Percentiles rank a stretch among this genome's conserved stretches.
Evolutionary conservation across 2,888 invertebrate species (phyloP).

Genomic region (Odiellus spinosus): DNA sequence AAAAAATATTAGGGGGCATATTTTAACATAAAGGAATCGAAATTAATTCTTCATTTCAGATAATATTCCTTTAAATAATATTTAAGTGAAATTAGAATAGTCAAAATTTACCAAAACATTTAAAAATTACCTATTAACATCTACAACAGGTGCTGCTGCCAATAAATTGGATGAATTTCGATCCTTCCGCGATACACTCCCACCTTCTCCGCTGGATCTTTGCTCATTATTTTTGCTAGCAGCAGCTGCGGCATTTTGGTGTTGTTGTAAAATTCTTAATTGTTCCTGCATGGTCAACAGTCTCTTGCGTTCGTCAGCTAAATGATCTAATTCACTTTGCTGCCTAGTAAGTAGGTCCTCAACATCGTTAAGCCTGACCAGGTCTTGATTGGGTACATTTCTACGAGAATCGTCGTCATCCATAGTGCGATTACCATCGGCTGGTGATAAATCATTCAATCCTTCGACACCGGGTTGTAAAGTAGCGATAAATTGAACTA

Average conservation of each 20-base stretch:
- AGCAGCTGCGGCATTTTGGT: slow-evolving; percentile 4
- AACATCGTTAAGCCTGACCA: not conserved
- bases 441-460: not conserved
- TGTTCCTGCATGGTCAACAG: slow-evolving; percentile 4
- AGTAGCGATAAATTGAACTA: slow-evolving; percentile 5
- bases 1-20: too few relatives aligned
- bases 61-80: too few relatives aligned
- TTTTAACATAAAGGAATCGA: too few relatives aligned
- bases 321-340: slow-evolving; percentile 1
- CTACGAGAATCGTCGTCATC: too few relatives aligned
- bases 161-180: not conserved
- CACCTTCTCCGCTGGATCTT: slow-evolving; percentile 13
- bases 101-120: too few relatives aligned
- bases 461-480: slow-evolving; percentile 3
- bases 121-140: too few relatives aligned
- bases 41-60: too few relatives aligned
- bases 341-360: not conserved
- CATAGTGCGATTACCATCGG: too few relatives aligned
- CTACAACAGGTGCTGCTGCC: too few relatives aligned
- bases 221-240: slow-evolving; percentile 7
- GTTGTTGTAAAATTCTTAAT: slow-evolving; percentile 5
- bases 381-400: too few relatives aligned
- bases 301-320: not conserved
- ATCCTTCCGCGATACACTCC: slow-evolving; percentile 5
- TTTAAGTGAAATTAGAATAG: too few relatives aligned